Evolutionary conservation across 2,888 invertebrate genomes (phyloP).

Genomic region (Falcaria lacertinaria): DNA sequence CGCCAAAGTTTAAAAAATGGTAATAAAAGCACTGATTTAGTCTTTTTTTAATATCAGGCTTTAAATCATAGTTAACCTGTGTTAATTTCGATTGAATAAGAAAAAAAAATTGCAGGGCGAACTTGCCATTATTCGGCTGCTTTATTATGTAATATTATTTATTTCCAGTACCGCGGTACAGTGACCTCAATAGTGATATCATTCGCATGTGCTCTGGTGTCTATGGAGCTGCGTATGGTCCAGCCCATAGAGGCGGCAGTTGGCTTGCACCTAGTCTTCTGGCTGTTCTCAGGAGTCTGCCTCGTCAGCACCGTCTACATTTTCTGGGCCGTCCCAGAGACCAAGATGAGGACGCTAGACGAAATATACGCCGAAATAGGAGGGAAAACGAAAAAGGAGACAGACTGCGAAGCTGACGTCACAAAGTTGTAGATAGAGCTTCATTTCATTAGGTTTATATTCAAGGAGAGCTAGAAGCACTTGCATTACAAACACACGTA

Average conservation of each 20-base stretch:
- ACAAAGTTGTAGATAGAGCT: conserved; percentile 46
- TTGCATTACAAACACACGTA: no score
- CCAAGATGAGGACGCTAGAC: conserved; percentile 55
- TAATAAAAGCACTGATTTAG: no score
- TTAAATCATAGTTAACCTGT: no score
- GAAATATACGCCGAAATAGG: conserved; percentile 64
- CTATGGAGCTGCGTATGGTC: conserved; percentile 61
- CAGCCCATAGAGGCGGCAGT: conserved; percentile 52
- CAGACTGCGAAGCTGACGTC: conserved; percentile 53
- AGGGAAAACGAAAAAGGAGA: conserved; percentile 40
- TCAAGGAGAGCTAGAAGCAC: no score
- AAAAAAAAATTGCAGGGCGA: no score
- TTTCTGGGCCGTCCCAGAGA: conserved; percentile 56
- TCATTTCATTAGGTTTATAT: neutral
- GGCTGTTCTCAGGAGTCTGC: conserved; percentile 61
- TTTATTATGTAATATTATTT: neutral
- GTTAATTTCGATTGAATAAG: no score
- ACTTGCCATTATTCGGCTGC: no score
- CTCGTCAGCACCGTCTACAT: conserved; percentile 63
- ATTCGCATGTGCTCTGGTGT: conserved; percentile 61
- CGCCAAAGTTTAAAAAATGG: no score
- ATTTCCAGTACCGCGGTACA: conserved; percentile 62
- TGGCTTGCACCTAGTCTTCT: conserved; percentile 60
- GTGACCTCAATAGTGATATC: conserved; percentile 68
- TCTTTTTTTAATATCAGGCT: no score